Evolutionary conservation across 2,113 vertebrate genomes (phyloP).

Genomic region (Archocentrus centrarchus): DNA sequence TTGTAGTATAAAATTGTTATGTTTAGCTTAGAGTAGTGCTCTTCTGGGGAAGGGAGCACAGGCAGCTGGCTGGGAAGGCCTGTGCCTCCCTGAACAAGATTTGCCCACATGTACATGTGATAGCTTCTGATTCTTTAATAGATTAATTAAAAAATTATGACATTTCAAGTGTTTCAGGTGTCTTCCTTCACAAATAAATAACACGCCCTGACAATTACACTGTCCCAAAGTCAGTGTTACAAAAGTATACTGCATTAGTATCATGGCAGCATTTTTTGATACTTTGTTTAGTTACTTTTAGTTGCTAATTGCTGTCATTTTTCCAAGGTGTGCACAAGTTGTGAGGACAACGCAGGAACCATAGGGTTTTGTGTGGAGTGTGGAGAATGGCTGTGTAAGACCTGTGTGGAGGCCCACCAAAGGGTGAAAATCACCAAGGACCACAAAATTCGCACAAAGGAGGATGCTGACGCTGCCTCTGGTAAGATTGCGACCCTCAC

Average conservation of each 20-base stretch:
- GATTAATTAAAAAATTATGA: too few relatives aligned
- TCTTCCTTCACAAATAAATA: too few relatives aligned
- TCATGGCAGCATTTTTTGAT: background rate
- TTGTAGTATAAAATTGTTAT: too few relatives aligned
- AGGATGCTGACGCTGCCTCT: constrained; percentile 86
- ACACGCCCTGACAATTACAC: background rate
- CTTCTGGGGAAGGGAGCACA: too few relatives aligned
- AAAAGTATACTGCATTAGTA: background rate
- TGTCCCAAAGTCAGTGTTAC: background rate
- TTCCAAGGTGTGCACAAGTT: constrained; percentile 94
- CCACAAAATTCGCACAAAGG: constrained; percentile 97
- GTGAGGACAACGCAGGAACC: constrained; percentile 95
- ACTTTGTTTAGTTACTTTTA: background rate
- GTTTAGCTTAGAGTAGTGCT: too few relatives aligned
- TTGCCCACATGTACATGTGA: too few relatives aligned
- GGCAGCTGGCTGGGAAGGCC: too few relatives aligned
- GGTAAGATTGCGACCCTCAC: constrained; percentile 78
- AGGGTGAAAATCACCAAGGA: constrained; percentile 99
- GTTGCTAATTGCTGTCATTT: constrained; percentile 20
- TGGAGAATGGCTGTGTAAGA: constrained; percentile 97
- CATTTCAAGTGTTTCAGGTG: too few relatives aligned
- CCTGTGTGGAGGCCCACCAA: constrained; percentile 98
- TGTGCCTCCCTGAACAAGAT: too few relatives aligned
- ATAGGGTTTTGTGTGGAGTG: constrained; percentile 98
- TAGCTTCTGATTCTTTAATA: too few relatives aligned